Conservation (phyloP, 2,797 vertebrate species). For the Amphiprion clarkii region DNA sequence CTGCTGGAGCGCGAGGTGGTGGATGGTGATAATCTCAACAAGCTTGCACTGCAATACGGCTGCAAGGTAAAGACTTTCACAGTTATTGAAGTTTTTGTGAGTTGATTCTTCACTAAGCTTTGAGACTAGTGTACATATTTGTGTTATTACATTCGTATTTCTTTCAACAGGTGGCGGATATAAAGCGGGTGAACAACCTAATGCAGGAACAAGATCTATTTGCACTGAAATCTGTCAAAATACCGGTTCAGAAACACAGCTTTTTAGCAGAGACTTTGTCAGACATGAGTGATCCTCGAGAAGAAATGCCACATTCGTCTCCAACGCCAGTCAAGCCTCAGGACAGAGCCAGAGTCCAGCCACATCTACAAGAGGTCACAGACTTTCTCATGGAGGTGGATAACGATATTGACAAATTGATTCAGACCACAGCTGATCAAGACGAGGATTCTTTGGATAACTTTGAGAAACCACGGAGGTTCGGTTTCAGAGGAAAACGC, state of each 20-base stretch:
- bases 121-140: neutral
- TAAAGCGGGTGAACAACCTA: constrained; percentile 94
- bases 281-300: constrained; percentile 58
- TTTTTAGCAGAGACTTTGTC: constrained; percentile 85
- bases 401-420: constrained; percentile 87
- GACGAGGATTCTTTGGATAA: constrained; percentile 69
- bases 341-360: neutral
- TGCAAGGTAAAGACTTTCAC: constrained; percentile 88
- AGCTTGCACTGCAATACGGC: constrained; percentile 94
- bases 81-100: neutral
- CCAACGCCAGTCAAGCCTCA: constrained; percentile 39
- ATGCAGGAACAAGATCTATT: constrained; percentile 95
- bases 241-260: constrained; percentile 91
- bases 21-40: constrained; percentile 91
- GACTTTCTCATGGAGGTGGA: constrained; percentile 92
- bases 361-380: constrained; percentile 71
- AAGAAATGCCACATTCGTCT: constrained; percentile 27
- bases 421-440: constrained; percentile 77
- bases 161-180: constrained; percentile 90
- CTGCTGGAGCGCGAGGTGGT: constrained; percentile 88
- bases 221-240: constrained; percentile 93
- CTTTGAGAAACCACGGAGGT: constrained; percentile 36
- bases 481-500: constrained; percentile 44
- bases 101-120: neutral
- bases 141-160: constrained; percentile 15